Base-by-base conservation (phyloP, 1,140 invertebrate species). In the Drosophila ercepeae region DNA sequence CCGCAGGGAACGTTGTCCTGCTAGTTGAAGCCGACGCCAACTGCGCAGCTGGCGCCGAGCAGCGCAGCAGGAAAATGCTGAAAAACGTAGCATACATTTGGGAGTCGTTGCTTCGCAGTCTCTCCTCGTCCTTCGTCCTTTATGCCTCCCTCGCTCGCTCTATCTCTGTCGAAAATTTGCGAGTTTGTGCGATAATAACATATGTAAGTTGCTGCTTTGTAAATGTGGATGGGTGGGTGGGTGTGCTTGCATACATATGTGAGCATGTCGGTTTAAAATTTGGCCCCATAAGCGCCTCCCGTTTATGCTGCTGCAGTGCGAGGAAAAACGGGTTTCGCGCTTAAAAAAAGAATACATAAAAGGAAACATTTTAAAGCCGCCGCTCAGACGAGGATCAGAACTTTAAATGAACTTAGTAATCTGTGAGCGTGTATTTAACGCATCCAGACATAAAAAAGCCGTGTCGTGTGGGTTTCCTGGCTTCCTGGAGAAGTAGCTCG, bases 141-240 rank as follows among this genome's bases (percentile, higher is more conserved):
- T 32, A 32, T 11, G 11, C 3, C 36, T 32, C 7, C n/a, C 48
- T 9, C 45, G 29, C 21, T 32, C 44, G 25, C 16, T 50, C 55
- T 19, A 53, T 78, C 71, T 75, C 53, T 65, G 81, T 71, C 55
- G 81, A 86, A 81, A 84, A 86, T 84, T 86, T 84, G 82, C 82
- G 82, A 84, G 81, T 70, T 84, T 86, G 76, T 88, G 82, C 68
- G 81, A 84, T 84, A 84, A 84, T 84, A 84, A 84, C 79, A 84
- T 86, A 81, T 86, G 82, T 84, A 84, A 84, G 82, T 84, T 84
- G 81, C 81, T 57, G 72, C 29, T 49, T 41, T 32, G 14, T 18
- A 16, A 42, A 39, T 32, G 13, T 8, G 14, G 25, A 8, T 50
- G 46, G 50, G 54, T 52, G 34, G 21, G 36, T 52, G 53, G 1